These are phyloP conservation scores for Pachliopta kotzebuea DNA, from an alignment of 2,888 invertebrate species.

Conservation along the genomic window DNA sequence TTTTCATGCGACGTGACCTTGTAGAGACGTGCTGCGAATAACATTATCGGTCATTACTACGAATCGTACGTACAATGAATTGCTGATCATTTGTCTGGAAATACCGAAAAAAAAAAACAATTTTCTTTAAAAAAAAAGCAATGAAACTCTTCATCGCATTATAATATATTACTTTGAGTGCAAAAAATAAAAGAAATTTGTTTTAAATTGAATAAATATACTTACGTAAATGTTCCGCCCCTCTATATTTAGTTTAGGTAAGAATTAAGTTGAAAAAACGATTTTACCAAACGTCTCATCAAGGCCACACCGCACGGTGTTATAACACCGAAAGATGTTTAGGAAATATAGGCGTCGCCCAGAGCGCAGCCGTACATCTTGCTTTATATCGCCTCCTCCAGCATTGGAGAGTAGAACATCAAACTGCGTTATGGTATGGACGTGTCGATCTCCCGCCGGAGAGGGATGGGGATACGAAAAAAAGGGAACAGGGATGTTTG, in stretches of 20 bases:
- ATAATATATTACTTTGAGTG: not conserved
- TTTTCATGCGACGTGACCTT: constrained; percentile 68
- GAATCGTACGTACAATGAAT: constrained; percentile 24
- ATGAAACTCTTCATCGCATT: too few species aligned
- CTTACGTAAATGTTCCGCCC: not conserved
- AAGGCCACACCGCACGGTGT: constrained; percentile 66
- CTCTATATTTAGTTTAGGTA: not conserved
- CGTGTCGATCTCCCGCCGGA: constrained; percentile 65
- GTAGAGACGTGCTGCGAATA: constrained; percentile 43
- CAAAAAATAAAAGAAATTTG: not conserved
- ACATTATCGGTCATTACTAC: constrained; percentile 14
- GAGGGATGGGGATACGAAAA: constrained; percentile 54
- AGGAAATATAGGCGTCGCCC: constrained; percentile 79
- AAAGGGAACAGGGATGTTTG: constrained; percentile 62
- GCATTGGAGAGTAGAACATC: constrained; percentile 81
- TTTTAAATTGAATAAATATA: not conserved
- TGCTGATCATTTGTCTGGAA: constrained; percentile 10
- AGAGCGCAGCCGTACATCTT: constrained; percentile 79
- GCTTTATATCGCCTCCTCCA: constrained; percentile 71
- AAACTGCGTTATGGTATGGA: constrained; percentile 78
- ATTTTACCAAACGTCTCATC: constrained; percentile 49
- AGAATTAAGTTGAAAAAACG: constrained; percentile 16
- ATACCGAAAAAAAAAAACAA: constrained; percentile 4
- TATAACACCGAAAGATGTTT: constrained; percentile 77
- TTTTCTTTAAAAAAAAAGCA: not conserved